Evolutionary conservation across 2,797 vertebrate genomes (phyloP).

Genomic region (Botia almorhae): DNA sequence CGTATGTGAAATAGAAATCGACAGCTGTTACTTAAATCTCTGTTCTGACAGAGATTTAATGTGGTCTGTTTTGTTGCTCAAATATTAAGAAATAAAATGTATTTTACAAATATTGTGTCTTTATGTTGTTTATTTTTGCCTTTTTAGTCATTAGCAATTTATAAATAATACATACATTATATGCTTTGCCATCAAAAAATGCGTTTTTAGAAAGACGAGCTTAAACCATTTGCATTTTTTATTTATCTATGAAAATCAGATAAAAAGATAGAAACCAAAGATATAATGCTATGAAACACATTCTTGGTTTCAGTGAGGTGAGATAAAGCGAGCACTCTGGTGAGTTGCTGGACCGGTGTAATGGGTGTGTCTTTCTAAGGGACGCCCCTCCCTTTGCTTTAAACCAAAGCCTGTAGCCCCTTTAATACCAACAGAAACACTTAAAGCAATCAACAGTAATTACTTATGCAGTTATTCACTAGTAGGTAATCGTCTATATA

Average conservation of each 20-base stretch:
- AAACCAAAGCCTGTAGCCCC: background rate
- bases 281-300: background rate
- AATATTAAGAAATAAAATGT: conserved; percentile 83
- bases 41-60: no score
- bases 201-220: no score
- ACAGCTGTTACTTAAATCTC: conserved; percentile 59
- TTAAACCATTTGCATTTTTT: no score
- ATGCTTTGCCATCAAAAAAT: no score
- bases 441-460: background rate
- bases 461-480: background rate
- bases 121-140: background rate
- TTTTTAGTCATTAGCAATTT: conserved; percentile 13
- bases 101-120: conserved; percentile 77
- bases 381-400: background rate
- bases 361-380: conserved; percentile 40
- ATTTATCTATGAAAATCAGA: no score
- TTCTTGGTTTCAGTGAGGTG: background rate
- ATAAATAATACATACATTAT: background rate
- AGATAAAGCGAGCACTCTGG: conserved; percentile 11
- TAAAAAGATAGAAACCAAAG: background rate
- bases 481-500: background rate
- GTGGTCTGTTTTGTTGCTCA: conserved; percentile 71
- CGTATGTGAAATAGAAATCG: conserved; percentile 23
- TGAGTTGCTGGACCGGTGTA: conserved; percentile 23
- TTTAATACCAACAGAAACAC: background rate